Base-by-base conservation (phyloP, 2,797 vertebrate species). In the Pelochelys cantorii region DNA sequence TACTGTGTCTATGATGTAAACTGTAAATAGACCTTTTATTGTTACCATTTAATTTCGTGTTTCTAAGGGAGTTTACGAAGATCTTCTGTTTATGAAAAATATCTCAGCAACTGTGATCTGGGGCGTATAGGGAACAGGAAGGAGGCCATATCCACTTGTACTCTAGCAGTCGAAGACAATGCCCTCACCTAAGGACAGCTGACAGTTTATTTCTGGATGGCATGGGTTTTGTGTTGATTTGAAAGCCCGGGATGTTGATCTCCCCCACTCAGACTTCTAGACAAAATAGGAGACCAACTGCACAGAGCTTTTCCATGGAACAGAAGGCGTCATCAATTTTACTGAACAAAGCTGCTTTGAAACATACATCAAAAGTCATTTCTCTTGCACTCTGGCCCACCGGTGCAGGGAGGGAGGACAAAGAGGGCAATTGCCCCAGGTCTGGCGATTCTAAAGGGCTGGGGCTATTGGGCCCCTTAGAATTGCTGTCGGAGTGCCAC, bases 241-340 rank as follows among this genome's bases (percentile, higher is more conserved):
- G 2, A 0, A 0, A 34, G 34, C 29, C 34, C 4, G 0, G 1
- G 59, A 79, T 27, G 6, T 25, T 13, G 71, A 48, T 7, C 11
- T 7, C 12, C 25, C 71, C 23, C 22, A 12, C 12, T 14, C 13
- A 48, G 23, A 75, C 23, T 37, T 48, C 17, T n/a, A 68, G 17
- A 62, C 60, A 62, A 68, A 68, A 68, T 68, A 34, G 5, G 31
- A 65, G 65, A 68, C 65, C 20, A 68, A 11, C 15, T 34, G 65
- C 65, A 68, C n/a, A 20, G 31, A 20, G 65, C n/a, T 34, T 34
- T 68, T 68, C 65, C 65, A 34, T 10, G 31, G n/a, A 34, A 17
- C n/a, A 68, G 60, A 62, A 62, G 62, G 31, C 31, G n/a, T 31
- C 62, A 9, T n/a, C 9, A 31, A 68, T 68, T 68, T 68, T 34